Evolutionary conservation across 2,113 vertebrate species (phyloP).

Genomic region (Otocyon megalotis): DNA sequence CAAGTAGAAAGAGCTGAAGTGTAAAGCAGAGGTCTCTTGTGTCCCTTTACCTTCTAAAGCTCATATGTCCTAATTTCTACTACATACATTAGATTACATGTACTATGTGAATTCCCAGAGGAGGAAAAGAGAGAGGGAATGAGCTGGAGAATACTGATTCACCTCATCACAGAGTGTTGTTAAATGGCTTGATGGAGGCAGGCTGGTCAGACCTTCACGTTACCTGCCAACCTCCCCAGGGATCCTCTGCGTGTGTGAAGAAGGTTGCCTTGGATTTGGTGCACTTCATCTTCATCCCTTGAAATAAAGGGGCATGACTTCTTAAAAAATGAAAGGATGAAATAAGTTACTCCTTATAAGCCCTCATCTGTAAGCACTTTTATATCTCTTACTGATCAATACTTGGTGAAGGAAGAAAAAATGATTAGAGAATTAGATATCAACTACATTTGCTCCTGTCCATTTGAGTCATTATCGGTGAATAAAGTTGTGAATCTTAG

Average conservation of each 20-base stretch:
- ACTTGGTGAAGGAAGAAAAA: not conserved
- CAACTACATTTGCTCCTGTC: not conserved
- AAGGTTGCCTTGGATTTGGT: not conserved
- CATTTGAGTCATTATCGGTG: not conserved
- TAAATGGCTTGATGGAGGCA: not conserved
- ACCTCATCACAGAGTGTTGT: not conserved
- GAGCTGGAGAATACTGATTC: not conserved
- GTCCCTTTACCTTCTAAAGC: not conserved
- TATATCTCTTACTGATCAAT: not conserved
- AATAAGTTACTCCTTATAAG: not conserved
- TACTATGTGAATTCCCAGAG: not conserved
- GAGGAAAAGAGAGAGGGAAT: not conserved
- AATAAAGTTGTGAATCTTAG: slow-evolving; percentile 24
- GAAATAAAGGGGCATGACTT: not conserved
- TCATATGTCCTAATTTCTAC: not conserved
- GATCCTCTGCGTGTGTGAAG: not conserved
- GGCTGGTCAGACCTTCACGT: not conserved
- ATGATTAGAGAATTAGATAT: not conserved
- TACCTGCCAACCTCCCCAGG: not conserved
- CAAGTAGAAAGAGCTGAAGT: not conserved
- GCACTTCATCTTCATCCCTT: not conserved
- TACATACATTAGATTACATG: not conserved
- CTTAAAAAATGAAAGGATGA: not conserved
- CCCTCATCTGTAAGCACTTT: slow-evolving; percentile 6
- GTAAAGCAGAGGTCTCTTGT: not conserved